phyloP scores from a whole-genome alignment of 35 echinoderm and acorn worm species.

The Antedon bifida region DNA sequence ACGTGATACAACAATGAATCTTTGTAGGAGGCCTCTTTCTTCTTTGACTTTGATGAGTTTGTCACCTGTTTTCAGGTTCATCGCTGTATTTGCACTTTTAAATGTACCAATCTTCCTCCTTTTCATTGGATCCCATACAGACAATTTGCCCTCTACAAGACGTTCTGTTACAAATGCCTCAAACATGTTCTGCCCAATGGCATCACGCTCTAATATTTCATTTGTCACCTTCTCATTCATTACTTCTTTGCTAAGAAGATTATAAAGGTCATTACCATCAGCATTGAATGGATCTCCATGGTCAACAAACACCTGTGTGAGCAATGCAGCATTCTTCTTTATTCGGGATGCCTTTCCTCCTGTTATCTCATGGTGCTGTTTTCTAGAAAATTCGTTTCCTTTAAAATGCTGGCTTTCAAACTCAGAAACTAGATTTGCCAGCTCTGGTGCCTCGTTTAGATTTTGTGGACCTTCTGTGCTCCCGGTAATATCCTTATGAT shows the following conservation, averaged over 20 bases:
- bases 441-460: not conserved
- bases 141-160: not conserved
- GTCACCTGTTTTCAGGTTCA: constrained; percentile 11
- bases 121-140: constrained; percentile 14
- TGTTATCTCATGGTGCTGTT: not conserved
- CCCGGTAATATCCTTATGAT: not conserved
- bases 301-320: no score
- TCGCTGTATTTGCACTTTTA: not conserved
- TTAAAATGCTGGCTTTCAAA: not conserved
- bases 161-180: not conserved
- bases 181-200: no score
- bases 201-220: no score
- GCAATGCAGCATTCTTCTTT: not conserved
- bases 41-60: constrained; percentile 12
- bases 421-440: not conserved
- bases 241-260: no score
- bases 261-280: no score
- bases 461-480: not conserved
- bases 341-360: not conserved
- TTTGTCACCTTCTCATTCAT: no score
- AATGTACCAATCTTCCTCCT: not conserved
- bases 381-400: not conserved
- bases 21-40: not conserved
- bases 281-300: not conserved
- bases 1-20: not conserved